Percentiles rank a stretch among this genome's conserved stretches.
Evolutionary conservation across 2,888 invertebrate species (phyloP).

Genomic region (Chloromyia formosa): DNA sequence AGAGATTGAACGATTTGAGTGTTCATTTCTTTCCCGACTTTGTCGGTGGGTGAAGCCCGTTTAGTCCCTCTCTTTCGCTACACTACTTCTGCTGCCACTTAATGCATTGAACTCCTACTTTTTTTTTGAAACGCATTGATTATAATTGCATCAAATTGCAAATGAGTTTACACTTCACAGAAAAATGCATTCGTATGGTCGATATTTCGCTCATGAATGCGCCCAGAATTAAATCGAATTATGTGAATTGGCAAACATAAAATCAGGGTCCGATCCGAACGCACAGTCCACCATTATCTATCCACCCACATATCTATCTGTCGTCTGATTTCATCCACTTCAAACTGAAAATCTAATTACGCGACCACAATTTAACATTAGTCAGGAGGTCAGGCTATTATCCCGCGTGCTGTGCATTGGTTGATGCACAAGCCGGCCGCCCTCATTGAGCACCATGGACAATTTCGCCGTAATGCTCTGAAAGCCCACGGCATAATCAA

Average conservation of each 20-base stretch:
- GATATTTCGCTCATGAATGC: background rate
- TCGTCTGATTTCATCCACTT: slow-evolving; percentile 4
- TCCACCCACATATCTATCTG: background rate
- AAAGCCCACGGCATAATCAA: slow-evolving; percentile 3
- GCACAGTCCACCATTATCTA: background rate
- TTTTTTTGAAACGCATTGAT: too few relatives aligned
- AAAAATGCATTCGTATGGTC: background rate
- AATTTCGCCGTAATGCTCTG: background rate
- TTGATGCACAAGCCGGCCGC: too few relatives aligned
- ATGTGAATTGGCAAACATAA: too few relatives aligned
- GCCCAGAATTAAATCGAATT: too few relatives aligned
- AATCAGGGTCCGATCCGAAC: too few relatives aligned
- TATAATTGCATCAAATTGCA: background rate
- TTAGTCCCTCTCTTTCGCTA: background rate
- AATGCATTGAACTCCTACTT: background rate
- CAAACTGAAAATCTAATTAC: background rate
- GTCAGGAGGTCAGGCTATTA: background rate
- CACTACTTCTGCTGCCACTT: background rate
- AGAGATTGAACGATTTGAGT: too few relatives aligned
- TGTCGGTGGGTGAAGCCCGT: background rate
- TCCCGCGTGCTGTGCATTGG: background rate
- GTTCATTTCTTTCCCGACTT: background rate
- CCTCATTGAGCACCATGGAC: background rate
- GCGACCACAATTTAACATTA: slow-evolving; percentile 2
- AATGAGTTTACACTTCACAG: background rate